phyloP scores from a whole-genome alignment of 2,888 invertebrate genomes.

The Thalpophila matura region DNA sequence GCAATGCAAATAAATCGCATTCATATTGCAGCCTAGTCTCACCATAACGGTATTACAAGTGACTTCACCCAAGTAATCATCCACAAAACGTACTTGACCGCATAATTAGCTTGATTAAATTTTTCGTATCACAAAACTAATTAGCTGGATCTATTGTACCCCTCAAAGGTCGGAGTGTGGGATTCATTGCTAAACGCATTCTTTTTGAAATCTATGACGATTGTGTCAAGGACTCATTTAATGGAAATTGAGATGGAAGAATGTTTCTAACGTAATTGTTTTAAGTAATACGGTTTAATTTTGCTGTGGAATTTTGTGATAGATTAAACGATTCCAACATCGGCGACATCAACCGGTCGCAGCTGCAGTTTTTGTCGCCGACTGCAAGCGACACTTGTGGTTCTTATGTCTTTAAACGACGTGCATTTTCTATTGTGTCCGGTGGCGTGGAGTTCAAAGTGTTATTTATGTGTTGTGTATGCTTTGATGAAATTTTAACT shows the following conservation, averaged over 20 bases:
- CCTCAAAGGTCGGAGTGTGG: conserved; percentile 52
- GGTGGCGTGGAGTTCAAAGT: too few species aligned
- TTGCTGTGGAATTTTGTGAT: background rate
- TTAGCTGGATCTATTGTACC: conserved; percentile 57
- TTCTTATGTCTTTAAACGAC: too few species aligned
- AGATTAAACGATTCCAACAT: too few species aligned
- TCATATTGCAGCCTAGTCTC: background rate
- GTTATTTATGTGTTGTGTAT: too few species aligned
- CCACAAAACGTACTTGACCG: conserved; percentile 59
- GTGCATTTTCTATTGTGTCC: too few species aligned
- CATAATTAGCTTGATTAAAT: conserved; percentile 57
- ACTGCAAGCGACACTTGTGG: too few species aligned
- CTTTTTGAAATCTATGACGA: conserved; percentile 27
- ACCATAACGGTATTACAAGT: conserved; percentile 15
- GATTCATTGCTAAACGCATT: conserved; percentile 49
- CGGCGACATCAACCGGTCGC: too few species aligned
- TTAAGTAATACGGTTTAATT: background rate
- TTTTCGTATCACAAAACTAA: conserved; percentile 57
- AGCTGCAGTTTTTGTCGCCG: too few species aligned
- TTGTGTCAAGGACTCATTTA: conserved; percentile 46
- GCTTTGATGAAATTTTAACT: too few species aligned
- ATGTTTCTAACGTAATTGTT: conserved; percentile 37
- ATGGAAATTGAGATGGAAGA: conserved; percentile 22
- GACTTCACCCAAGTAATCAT: conserved; percentile 38
- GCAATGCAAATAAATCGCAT: background rate